Evolutionary conservation across 2,888 invertebrate genomes (phyloP), one percentile per base, ranked within the genome.

Genomic region (Ecliptopera silaceata): DNA sequence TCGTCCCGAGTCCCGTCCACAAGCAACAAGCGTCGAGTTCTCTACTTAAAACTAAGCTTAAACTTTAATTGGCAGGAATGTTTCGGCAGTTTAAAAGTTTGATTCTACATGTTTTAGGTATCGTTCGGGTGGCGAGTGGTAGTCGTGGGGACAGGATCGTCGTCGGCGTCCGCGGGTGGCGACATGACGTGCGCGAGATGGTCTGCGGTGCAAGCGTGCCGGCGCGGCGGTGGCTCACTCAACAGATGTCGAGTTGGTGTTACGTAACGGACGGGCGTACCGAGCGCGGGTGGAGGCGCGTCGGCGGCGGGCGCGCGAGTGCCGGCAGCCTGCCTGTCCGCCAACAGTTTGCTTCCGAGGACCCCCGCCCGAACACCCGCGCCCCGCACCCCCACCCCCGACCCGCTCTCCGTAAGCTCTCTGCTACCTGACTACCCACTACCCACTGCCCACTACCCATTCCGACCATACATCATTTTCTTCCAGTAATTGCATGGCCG

Each of bases 161-260:
- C 66, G 58, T 68, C 66, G 63, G 69, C 51, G 70, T 70, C 73
- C 78, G 71, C 75, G 75, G 67, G 68, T 71, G 72, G 69, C 71
- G 68, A 68, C 85, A 84, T 86, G 82, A 65, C 79, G 80, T 81
- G 86, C 80, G 77, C 81, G 79, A 61, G 68, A 79, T 83, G 83
- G 77, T 69, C 74, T 79, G 87, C 84, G 77, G 85, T 85, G 83
- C 65, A 88, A 88, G 88, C 88, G 88, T 86, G 86, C 70, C 80
- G 80, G 74, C 67, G 77, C 80, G 80, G 74, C 67, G 77, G 44
- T 70, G 72, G 68, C 71, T 71, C 80, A 80, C 86, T 87, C 88
- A 88, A 89, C 89, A 88, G 88, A 84, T 88, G 88, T 78, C 80
- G 84, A 74, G 74, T 75, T 76, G 68, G 63, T 70, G 81, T 88